Percentiles rank a stretch among this genome's conserved stretches.
phyloP scores from a whole-genome alignment of 1,140 invertebrate genomes.

The Vanessa atalanta region DNA sequence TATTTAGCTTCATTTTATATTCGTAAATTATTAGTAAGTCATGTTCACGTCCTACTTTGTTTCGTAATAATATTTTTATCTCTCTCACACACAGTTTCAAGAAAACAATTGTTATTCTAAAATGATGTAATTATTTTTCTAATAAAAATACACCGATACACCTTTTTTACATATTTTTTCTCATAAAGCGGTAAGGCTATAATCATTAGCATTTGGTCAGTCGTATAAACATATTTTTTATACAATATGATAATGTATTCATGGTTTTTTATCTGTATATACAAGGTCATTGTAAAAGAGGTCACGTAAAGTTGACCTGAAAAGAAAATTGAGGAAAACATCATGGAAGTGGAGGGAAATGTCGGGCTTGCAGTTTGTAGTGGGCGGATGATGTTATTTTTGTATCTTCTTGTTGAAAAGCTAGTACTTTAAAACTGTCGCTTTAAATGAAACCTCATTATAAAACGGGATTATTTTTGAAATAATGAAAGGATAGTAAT shows the following conservation, averaged over 20 bases:
- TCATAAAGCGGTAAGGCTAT: background rate
- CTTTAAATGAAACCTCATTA: background rate
- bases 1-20: background rate
- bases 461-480: too few relatives aligned
- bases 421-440: background rate
- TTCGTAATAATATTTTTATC: too few relatives aligned
- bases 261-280: conserved; percentile 13
- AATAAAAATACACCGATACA: background rate
- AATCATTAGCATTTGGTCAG: conserved; percentile 5
- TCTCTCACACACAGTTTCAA: background rate
- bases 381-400: conserved; percentile 26
- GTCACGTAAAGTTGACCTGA: conserved; percentile 38
- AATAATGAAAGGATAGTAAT: background rate
- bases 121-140: background rate
- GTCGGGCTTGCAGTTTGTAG: conserved; percentile 27
- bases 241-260: conserved; percentile 10
- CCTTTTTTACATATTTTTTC: conserved; percentile 13
- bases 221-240: background rate
- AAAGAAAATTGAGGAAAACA: conserved; percentile 35
- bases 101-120: background rate
- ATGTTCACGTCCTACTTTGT: too few relatives aligned
- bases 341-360: conserved; percentile 25
- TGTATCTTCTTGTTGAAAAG: conserved; percentile 18
- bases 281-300: conserved; percentile 35
- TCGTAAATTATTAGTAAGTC: background rate